A percentile compares a stretch with the other conserved stretches of the same genome.
These are phyloP conservation scores for Philereme transversata DNA, from an alignment of 2,888 invertebrate species.

Conservation along the genomic window DNA sequence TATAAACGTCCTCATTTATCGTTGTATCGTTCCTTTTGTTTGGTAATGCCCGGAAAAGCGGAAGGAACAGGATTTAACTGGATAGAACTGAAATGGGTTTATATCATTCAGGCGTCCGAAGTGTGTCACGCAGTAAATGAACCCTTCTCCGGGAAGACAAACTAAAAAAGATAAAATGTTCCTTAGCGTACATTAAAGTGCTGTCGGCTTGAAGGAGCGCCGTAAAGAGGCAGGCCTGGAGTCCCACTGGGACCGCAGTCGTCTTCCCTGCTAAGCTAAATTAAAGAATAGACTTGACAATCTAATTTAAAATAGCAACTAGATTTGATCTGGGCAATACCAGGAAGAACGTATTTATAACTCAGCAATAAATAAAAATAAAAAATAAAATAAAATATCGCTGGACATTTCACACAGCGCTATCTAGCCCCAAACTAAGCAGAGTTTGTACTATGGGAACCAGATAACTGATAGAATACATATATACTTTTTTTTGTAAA, in stretches of 20 bases:
- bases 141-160: slow-evolving; percentile 76
- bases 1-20: slow-evolving; percentile 47
- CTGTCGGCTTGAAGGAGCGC: slow-evolving; percentile 68
- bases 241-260: slow-evolving; percentile 59
- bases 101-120: slow-evolving; percentile 70
- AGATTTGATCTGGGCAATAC: not conserved
- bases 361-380: too few species aligned
- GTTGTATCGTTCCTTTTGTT: slow-evolving; percentile 38
- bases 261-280: slow-evolving; percentile 61
- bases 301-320: slow-evolving; percentile 27
- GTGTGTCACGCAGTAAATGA: slow-evolving; percentile 74
- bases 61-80: slow-evolving; percentile 61
- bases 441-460: too few species aligned
- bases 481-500: too few species aligned
- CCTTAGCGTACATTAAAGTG: slow-evolving; percentile 78
- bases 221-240: slow-evolving; percentile 68
- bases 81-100: slow-evolving; percentile 62
- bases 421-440: too few species aligned
- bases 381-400: too few species aligned
- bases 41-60: slow-evolving; percentile 49
- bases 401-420: too few species aligned
- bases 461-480: too few species aligned
- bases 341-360: too few species aligned
- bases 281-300: slow-evolving; percentile 67
- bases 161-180: slow-evolving; percentile 81